Evolutionary conservation across 2,113 vertebrate genomes (phyloP), one percentile per base, ranked within the genome.

Genomic region (Proteles cristata): DNA sequence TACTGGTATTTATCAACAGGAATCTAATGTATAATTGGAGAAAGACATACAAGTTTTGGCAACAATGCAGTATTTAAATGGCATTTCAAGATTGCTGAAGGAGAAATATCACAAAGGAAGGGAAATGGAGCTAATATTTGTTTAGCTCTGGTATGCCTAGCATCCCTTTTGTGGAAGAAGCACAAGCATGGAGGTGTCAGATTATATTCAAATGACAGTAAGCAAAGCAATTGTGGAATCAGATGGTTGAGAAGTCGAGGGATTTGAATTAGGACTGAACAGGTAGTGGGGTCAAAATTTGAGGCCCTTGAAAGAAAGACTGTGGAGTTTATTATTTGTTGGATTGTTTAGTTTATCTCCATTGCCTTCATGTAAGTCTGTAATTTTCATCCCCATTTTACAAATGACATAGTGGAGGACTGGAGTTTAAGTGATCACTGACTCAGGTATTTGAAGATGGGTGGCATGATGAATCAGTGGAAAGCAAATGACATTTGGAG

Each of bases 211-310:
- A 8, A 84, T 68, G 87, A 77, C 73, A 96, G 17, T 74, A 61
- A 89, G 35, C 15, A 97, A 93, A 97, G 73, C 12, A 31, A 21
- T 93, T 95, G n/a, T 63, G 53, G 71, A 93, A 91, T 96, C 85
- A 35, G 76, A 73, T 21, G 25, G 17, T 76, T 50, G n/a, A 91
- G 48, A 88, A 77, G 55, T 89, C 9, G 11, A 84, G 45, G 79
- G 66, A 84, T 94, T 92, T 87, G 89, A 84, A 58, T 79, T 84
- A 79, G 74, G 63, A 61, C 82, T 28, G 61, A 93, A 73, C 2
- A 55, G 71, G 15, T 53, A 81, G 11, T 61, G 48, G 4, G 48
- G 11, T 90, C 23, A 73, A 82, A 76, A 25, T 55, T 23, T 68
- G 21, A 93, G 8, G 8, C 4, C 16, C 45, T 80, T n/a, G 50